phyloP scores from a whole-genome alignment of 2,797 vertebrate species.

The Macropodus opercularis region DNA sequence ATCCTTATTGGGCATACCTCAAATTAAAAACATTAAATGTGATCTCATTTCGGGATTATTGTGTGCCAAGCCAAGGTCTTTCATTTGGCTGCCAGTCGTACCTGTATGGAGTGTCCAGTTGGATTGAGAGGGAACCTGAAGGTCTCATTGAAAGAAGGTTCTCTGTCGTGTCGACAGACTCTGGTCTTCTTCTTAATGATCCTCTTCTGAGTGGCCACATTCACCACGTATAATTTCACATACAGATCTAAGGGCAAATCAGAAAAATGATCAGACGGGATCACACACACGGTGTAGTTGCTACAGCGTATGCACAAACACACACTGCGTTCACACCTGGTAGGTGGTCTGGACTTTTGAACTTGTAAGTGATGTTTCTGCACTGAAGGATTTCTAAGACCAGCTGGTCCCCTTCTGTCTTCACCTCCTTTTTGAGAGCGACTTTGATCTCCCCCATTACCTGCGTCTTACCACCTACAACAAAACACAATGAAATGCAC shows the following conservation, averaged over 20 bases:
- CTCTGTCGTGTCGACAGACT: conserved; percentile 95
- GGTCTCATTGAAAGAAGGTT: conserved; percentile 97
- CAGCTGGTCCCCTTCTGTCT: conserved; percentile 96
- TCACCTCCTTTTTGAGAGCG: conserved; percentile 96
- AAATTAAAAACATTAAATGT: neutral
- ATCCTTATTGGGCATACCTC: too few relatives aligned
- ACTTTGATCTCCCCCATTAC: conserved; percentile 98
- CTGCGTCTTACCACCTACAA: conserved; percentile 92
- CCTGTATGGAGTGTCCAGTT: conserved; percentile 96
- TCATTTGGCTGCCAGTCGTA: conserved; percentile 58
- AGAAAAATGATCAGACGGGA: neutral
- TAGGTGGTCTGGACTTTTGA: conserved; percentile 98
- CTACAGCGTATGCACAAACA: neutral
- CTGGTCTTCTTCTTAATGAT: conserved; percentile 99
- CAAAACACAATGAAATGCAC: conserved; percentile 16
- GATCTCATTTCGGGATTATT: neutral
- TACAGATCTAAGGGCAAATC: conserved; percentile 87
- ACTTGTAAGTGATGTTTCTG: conserved; percentile 99
- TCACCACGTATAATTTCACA: conserved; percentile 96
- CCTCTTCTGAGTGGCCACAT: conserved; percentile 95
- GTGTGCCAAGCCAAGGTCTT: too few relatives aligned
- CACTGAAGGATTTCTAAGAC: conserved; percentile 97
- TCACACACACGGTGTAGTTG: neutral
- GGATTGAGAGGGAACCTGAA: conserved; percentile 96
- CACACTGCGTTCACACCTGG: conserved; percentile 85